Conservation (phyloP, 2,113 vertebrate genomes). For the Planiliza haematocheilus region DNA sequence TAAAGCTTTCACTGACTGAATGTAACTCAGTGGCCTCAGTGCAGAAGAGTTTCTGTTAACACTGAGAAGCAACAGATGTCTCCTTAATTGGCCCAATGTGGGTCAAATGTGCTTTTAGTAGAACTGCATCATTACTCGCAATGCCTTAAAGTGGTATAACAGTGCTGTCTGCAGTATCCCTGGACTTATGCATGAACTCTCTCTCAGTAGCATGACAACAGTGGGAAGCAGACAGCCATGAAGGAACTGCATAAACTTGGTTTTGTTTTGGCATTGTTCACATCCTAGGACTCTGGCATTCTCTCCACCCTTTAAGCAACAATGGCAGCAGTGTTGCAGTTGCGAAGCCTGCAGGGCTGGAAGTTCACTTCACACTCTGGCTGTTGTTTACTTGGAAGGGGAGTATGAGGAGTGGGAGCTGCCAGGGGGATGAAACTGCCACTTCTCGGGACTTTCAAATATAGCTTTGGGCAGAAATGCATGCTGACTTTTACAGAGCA, state of each 20-base stretch:
- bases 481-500: not conserved
- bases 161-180: not conserved
- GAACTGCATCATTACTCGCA: not conserved
- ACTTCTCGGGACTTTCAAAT: constrained; percentile 33
- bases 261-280: constrained; percentile 56
- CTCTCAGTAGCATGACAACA: not conserved
- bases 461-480: not conserved
- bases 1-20: too few species aligned
- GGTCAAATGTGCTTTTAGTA: not conserved
- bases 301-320: constrained; percentile 60
- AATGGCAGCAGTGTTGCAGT: constrained; percentile 71
- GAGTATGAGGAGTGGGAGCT: constrained; percentile 53
- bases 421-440: constrained; percentile 20
- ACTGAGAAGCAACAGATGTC: not conserved
- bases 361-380: constrained; percentile 61
- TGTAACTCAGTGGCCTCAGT: too few species aligned
- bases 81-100: not conserved
- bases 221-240: constrained; percentile 40
- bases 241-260: constrained; percentile 51
- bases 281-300: constrained; percentile 53
- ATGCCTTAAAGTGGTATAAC: not conserved
- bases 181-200: not conserved
- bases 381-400: constrained; percentile 68
- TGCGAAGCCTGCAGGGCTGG: constrained; percentile 39
- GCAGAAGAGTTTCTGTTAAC: not conserved